These are phyloP conservation scores for Parauchenoglanis ngamensis DNA, from an alignment of 2,797 vertebrate species.

Conservation along the genomic window DNA sequence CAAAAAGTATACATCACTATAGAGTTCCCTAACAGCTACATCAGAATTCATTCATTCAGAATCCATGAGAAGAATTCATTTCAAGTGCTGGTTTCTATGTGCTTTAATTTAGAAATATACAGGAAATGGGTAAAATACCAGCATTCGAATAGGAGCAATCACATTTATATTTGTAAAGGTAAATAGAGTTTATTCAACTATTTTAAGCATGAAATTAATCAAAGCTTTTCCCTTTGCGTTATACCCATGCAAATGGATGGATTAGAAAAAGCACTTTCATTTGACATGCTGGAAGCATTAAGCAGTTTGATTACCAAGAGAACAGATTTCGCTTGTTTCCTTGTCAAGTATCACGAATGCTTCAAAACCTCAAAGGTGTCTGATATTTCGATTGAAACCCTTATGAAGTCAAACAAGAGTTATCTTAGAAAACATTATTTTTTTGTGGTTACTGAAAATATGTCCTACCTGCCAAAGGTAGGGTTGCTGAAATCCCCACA, in stretches of 20 bases:
- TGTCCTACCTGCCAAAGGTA: slow-evolving; percentile 84
- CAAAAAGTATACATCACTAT: not conserved
- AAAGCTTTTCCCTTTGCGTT: not conserved
- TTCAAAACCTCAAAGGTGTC: not conserved
- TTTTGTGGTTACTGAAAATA: not conserved
- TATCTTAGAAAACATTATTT: not conserved
- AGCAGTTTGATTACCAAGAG: not conserved
- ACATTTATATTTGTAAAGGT: too few species aligned
- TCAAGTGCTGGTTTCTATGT: not conserved
- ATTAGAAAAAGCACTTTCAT: not conserved
- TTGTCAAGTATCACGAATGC: not conserved
- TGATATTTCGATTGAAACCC: not conserved
- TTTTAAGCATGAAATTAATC: not conserved
- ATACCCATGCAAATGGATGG: not conserved
- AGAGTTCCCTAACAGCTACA: not conserved
- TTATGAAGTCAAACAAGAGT: not conserved
- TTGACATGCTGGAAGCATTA: not conserved
- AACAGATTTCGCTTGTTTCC: not conserved
- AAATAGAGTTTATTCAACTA: not conserved
- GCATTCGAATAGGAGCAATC: not conserved
- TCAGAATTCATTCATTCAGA: not conserved
- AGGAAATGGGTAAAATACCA: not conserved
- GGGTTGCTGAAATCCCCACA: slow-evolving; percentile 91
- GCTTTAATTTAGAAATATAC: not conserved
- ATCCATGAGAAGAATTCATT: too few species aligned